phyloP scores from a whole-genome alignment of 2,888 invertebrate genomes.

The Diarsia dahlii region DNA sequence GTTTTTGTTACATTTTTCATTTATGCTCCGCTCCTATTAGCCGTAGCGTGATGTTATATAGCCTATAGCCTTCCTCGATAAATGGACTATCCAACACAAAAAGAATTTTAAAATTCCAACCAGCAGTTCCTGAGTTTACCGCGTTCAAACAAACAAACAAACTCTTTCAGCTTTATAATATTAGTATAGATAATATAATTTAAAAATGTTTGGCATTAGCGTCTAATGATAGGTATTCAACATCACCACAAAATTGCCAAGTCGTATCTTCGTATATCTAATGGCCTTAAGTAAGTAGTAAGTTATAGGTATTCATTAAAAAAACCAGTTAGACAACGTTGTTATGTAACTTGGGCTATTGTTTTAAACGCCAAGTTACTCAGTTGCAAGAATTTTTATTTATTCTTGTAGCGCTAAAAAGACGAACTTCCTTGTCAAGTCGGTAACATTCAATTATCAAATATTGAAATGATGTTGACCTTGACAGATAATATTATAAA shows the following conservation, averaged over 20 bases:
- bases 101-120: too few species aligned
- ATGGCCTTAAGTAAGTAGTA: conserved; percentile 5
- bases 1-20: too few species aligned
- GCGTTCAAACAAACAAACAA: too few species aligned
- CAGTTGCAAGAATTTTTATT: conserved; percentile 29
- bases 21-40: too few species aligned
- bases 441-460: conserved; percentile 56
- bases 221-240: conserved; percentile 12
- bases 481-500: conserved; percentile 61
- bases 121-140: too few species aligned
- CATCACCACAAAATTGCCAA: conserved; percentile 14
- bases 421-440: conserved; percentile 29
- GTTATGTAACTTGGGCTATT: conserved; percentile 50
- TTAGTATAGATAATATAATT: too few species aligned
- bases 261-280: conserved; percentile 7
- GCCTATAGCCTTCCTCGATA: too few species aligned
- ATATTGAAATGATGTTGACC: conserved; percentile 55
- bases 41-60: too few species aligned
- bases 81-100: too few species aligned
- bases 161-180: too few species aligned
- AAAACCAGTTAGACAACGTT: conserved; percentile 44
- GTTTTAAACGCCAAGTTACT: conserved; percentile 32
- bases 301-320: conserved; percentile 29
- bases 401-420: conserved; percentile 16
- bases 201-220: neutral